Conservation (phyloP, 2,113 vertebrate genomes). For the Otus sunia region DNA sequence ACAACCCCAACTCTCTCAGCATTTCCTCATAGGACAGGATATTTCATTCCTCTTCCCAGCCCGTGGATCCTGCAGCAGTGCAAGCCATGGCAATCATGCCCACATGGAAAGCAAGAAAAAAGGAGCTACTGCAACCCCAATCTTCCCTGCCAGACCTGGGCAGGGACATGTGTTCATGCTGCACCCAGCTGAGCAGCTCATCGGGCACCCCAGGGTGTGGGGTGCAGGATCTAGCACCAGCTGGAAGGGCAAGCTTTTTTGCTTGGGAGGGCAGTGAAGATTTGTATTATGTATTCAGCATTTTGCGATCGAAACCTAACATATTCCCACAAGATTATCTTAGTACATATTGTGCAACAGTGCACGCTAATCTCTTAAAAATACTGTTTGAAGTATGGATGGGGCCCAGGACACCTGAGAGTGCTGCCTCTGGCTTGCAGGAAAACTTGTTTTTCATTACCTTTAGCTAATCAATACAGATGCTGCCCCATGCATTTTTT, state of each 20-base stretch:
- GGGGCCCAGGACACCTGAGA: not conserved
- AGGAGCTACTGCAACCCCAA: not conserved
- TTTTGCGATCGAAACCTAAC: not conserved
- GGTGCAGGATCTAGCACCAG: too few relatives aligned
- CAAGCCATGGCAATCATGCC: not conserved
- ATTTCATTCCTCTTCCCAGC: not conserved
- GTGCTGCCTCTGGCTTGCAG: not conserved
- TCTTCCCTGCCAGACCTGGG: not conserved
- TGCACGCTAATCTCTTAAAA: not conserved
- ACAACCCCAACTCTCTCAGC: not conserved
- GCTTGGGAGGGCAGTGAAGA: not conserved
- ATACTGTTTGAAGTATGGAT: fast-evolving
- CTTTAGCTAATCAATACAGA: not conserved
- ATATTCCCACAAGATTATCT: not conserved
- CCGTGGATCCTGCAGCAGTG: fast-evolving
- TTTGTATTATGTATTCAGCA: not conserved
- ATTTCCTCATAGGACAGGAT: not conserved
- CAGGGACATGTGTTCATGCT: fast-evolving
- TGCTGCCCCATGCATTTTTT: fast-evolving
- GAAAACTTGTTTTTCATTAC: not conserved
- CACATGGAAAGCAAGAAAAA: not conserved
- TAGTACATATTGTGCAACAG: not conserved
- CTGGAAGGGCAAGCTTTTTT: not conserved
- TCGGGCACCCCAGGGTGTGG: not conserved
- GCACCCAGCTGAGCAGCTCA: fast-evolving